Conservation (phyloP, 2,797 vertebrate species). For the Liasis olivaceus region DNA sequence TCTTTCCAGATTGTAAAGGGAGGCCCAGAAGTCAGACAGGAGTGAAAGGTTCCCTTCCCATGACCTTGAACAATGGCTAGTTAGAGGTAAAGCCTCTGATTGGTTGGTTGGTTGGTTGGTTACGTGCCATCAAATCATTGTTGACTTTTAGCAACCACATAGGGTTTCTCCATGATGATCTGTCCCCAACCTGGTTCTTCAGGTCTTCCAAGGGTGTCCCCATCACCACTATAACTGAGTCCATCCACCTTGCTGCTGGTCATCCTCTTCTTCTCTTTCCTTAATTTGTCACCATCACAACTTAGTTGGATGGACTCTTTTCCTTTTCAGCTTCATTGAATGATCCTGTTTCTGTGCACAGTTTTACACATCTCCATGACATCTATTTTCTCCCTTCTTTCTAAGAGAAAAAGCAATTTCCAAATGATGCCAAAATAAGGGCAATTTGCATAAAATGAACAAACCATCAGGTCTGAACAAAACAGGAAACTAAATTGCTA, state of each 20-base stretch:
- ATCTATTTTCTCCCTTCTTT: neutral
- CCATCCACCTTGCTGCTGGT: neutral
- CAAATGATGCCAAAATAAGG: neutral
- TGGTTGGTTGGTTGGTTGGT: neutral
- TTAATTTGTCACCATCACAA: neutral
- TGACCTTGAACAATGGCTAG: neutral
- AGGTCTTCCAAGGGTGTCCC: neutral
- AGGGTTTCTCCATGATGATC: neutral
- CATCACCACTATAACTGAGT: neutral
- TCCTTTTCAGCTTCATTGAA: neutral
- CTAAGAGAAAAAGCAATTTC: neutral
- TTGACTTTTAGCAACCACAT: neutral
- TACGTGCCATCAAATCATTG: neutral
- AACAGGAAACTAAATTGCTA: neutral
- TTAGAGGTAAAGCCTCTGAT: no score
- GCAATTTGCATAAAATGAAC: neutral
- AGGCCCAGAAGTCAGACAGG: neutral
- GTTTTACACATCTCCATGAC: neutral
- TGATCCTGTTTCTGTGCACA: neutral
- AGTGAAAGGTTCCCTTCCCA: neutral
- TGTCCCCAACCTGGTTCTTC: neutral
- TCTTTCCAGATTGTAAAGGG: neutral
- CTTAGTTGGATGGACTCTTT: neutral
- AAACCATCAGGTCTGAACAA: neutral
- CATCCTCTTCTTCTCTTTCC: neutral